Evolutionary conservation across 2,113 vertebrate genomes (phyloP).

Genomic region (Murina feae): DNA sequence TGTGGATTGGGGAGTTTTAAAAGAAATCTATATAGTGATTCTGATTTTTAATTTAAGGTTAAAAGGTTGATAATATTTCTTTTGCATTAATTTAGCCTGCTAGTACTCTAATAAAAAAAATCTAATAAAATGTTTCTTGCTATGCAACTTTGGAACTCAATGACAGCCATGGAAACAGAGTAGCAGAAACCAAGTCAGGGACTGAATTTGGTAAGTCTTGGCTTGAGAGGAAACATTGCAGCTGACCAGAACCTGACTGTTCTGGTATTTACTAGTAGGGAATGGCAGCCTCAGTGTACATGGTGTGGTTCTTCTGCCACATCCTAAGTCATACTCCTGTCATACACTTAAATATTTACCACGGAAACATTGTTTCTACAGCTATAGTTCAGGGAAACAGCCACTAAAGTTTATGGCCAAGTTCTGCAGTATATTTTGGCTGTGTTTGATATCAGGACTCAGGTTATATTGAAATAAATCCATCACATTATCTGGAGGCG

Average conservation of each 20-base stretch:
- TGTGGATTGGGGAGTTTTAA: background rate
- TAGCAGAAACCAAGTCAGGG: background rate
- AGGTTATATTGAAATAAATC: constrained; percentile 69
- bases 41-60: constrained; percentile 5
- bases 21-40: background rate
- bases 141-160: background rate
- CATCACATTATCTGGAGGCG: constrained; percentile 26
- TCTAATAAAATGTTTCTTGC: background rate
- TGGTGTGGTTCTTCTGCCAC: background rate
- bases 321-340: background rate
- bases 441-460: constrained; percentile 65
- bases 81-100: background rate
- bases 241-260: background rate
- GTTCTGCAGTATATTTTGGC: constrained; percentile 3
- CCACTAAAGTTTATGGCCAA: constrained; percentile 45
- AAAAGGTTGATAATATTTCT: background rate
- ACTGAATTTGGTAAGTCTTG: background rate
- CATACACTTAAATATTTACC: background rate
- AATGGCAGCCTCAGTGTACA: background rate
- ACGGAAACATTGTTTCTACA: background rate
- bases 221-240: background rate
- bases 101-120: background rate
- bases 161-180: background rate
- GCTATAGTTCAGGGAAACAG: background rate
- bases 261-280: background rate